Base-by-base conservation (phyloP, 2,113 vertebrate genomes). In the Gambusia affinis region DNA sequence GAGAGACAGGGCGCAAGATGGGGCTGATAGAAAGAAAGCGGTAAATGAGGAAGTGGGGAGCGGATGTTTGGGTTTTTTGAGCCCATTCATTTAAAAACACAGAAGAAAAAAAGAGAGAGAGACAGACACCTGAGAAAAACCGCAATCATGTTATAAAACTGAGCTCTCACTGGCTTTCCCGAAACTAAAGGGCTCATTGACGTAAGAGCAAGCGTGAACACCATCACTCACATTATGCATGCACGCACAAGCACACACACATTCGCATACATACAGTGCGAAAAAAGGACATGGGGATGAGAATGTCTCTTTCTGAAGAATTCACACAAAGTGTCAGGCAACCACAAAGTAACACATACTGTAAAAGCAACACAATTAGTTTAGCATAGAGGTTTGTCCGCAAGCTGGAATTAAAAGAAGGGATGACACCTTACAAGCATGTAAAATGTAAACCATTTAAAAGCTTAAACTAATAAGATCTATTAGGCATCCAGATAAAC, bases 41-140 rank as follows among this genome's bases (percentile, higher is more conserved):
- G 88, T 93, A 92, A 94, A 93, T 87, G 92, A 94, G 94, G 93
- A 94, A 94, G 90, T 93, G 72, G 76, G 70, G 83, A 94, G 84
- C 89, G 94, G 94, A 95, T 95, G 94, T 94, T 95, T 95, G 94
- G 93, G 90, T 94, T 95, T 91, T 94, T 94, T 90, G 82, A 89
- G 79, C 89, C 83, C 91, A 94, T 95, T 95, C 93, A 94, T 94
- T 93, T 93, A 93, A 94, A 94, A 92, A 92, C 84, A 90, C 81
- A 83, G 74, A 85, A 84, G 75, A 79, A 86, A 84, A 87, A 84
- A 86, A 88, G 76, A 86, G 75, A 88, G 75, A 90, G 64, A 91
- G 57, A 91, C 60, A 93, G 84, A 94, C 92, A 95, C 94, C 93
- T 94, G 94, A 95, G 88, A 89, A 93, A 89, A 95, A 94, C 94